A percentile compares a stretch with the other conserved stretches of the same genome.
Conservation (phyloP, 2,888 invertebrate species). For the Tenthredo scrophulariae region DNA sequence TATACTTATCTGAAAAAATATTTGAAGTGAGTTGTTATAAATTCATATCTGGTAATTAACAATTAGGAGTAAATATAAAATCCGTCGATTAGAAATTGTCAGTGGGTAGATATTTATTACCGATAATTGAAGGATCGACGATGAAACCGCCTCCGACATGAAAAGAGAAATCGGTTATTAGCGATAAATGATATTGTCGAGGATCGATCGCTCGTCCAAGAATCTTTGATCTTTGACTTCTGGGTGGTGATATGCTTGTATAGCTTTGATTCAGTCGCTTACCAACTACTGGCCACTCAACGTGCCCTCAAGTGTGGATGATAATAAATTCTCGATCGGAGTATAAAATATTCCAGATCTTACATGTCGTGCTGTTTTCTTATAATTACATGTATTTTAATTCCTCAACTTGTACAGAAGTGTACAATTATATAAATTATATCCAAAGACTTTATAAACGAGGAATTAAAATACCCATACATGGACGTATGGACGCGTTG, state of each 20-base stretch:
- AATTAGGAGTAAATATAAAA: not conserved
- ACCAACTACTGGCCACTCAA: conserved; percentile 19
- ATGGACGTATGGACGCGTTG: not conserved
- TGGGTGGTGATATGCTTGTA: not conserved
- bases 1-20: not conserved
- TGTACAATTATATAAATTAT: not conserved
- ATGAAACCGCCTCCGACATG: not conserved
- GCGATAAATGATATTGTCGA: conserved; percentile 30
- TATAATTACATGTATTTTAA: not conserved
- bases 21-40: not conserved
- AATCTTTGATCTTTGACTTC: conserved; percentile 62
- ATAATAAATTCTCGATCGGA: conserved; percentile 29
- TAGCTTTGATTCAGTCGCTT: conserved; percentile 34
- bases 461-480: not conserved
- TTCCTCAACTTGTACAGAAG: not conserved
- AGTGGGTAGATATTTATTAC: not conserved
- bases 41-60: not conserved
- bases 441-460: not conserved
- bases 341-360: not conserved
- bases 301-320: conserved; percentile 17
- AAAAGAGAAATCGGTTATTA: conserved; percentile 18
- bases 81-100: not conserved
- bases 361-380: not conserved
- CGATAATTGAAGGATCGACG: not conserved
- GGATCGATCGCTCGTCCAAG: conserved; percentile 42